Evolutionary conservation across 2,888 invertebrate genomes (phyloP), one percentile per base, ranked within the genome.

Genomic region (Meta bourneti): DNA sequence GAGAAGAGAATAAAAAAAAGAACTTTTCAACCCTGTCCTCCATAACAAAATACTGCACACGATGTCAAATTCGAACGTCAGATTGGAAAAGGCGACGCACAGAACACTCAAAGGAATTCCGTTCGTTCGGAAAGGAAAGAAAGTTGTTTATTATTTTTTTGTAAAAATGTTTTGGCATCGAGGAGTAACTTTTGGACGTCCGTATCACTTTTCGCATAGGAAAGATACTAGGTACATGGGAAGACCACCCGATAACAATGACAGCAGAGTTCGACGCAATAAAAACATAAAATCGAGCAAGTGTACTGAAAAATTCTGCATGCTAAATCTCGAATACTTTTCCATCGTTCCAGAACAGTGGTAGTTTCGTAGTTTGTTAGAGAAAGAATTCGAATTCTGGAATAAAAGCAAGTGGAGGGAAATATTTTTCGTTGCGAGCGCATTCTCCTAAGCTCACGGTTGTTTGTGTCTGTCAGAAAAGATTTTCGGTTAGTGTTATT

Each of bases 61-160:
- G 82, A 83, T 34, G 74, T 83, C 83, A 83, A 74, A 83, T 83
- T 9, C 83, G 83, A 83, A 83, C 74, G 74, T 83, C 83, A 83
- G 79, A 79, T 79, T 61, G 54, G 34, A 34, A 34, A 34, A 34
- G 4, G 34, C 34, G 34, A 34, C 34, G 34, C 34, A 4, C 34
- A 34, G 34, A 34, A 70, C 81, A 71, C 81, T 81, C 81, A 81
- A 81, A 81, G 81, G 81, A 81, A 71, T 81, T 81, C 81, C 70
- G 49, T 69, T 81, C 70, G n/a, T 81, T 34, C 34, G 77, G 51
- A 79, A 79, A 49, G 51, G 11, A 49, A 71, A 70, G 49, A 81
- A 81, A 51, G 69, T 49, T 13, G 49, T 61, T 81, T 70, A 48
- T 80, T 81, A 49, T 34, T 61, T 81, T 81, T 81, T 80, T 70